Base-by-base conservation (phyloP, 2,888 invertebrate genomes). In the Meloe dianella region DNA sequence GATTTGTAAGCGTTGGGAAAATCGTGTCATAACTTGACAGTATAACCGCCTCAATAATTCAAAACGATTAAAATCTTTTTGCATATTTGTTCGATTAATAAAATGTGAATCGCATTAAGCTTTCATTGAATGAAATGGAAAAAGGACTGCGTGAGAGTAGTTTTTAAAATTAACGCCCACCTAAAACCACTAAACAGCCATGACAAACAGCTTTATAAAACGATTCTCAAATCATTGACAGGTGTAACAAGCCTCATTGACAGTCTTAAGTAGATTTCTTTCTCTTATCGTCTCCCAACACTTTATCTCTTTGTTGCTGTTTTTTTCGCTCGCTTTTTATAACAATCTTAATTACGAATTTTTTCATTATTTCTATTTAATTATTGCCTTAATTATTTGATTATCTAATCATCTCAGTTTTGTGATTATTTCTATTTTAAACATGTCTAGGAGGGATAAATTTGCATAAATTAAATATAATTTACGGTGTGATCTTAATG, bases 191-290 rank as follows among this genome's bases (percentile, higher is more conserved):
- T 71, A 67, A 54, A 66, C 68, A 73, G 66, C 64, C 75, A 75
- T 75, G 74, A 75, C 71, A 75, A 75, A 75, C 74, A 73, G 72
- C 74, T 74, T 75, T 75, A 74, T 71, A 72, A 69, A 72, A 73
- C 66, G 68, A 69, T 72, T 60, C 70, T 65, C 63, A 57, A 24
- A 24, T 54, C 73, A 75, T 74, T 75, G 75, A 75, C 75, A 75
- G 75, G 70, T 75, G 74, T 75, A 75, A 75, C 74, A 70, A 75
- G 74, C 70, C 68, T 67, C 72, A 75, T 75, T 75, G 75, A 75
- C 74, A 74, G 68, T 64, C 41, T 60, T 61, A 60, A 51, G 32
- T 32, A 32, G 32, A 32, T 32, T 32, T 32, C 10, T 32, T 32
- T 32, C 32, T 7, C 7, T 32, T 10, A n/a, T n/a, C n/a, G n/a